Base-by-base conservation (phyloP, 2,113 vertebrate genomes). In the Seriola quinqueradiata region DNA sequence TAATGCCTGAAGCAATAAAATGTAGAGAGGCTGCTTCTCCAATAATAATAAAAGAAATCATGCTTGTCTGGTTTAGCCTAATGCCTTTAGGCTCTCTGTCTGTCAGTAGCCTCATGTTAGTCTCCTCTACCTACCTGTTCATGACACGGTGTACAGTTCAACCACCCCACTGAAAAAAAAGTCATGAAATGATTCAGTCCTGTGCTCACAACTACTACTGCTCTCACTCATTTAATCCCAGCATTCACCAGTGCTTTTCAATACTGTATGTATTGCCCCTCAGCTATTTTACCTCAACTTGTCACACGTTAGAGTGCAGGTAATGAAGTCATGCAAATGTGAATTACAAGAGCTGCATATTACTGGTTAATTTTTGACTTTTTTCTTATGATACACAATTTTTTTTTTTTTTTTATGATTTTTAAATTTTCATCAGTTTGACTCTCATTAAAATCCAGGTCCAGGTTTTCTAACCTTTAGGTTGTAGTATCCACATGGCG, bases 271-370 rank as follows among this genome's bases (percentile, higher is more conserved):
- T 77, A 77, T 77, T 69, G 40, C 64, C n/a, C 60, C 40, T 77
- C 77, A 75, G 82, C 72, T 76, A n/a, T 79, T 87, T 87, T 36
- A 55, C 58, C 13, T 82, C 16, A 23, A 4, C 71, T 61, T 73
- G 42, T 76, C 75, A 78, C 34, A 16, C 32, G 46, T 19, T 13
- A 34, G 8, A 61, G 44, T 32, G 21, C 46, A 75, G 73, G 36
- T 74, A 67, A 81, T 79, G 52, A 72, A 84, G 65, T 74, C 54
- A 44, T 58, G 38, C 36, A 21, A 61, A 75, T n/a, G 23, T 70
- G 60, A 65, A 69, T 63, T 44, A 48, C 50, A 69, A 64, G 25
- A 58, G n/a, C 54, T 58, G 68, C 17, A 28, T 40, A 71, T 69
- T 50, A 16, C 23, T 44, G 11, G n/a, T 74, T 34, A 70, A 55